Conservation (phyloP, 2,888 invertebrate genomes). For the Dryomyza anilis region DNA sequence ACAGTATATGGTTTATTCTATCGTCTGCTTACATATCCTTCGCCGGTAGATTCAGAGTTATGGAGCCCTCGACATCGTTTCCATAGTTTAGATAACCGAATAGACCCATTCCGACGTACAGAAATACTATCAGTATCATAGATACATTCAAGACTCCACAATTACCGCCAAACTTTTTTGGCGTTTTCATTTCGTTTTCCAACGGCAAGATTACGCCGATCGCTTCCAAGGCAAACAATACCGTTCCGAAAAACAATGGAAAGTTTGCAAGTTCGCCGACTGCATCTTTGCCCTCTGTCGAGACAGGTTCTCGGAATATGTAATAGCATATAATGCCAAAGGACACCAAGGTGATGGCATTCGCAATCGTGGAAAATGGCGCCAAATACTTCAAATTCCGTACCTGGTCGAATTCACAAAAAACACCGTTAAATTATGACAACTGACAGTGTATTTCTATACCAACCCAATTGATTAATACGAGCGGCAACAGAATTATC, state of each 20-base stretch:
- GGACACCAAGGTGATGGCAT: conserved; percentile 80
- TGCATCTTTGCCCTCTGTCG: conserved; percentile 67
- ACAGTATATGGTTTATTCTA: too few species aligned
- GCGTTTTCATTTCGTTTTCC: conserved; percentile 93
- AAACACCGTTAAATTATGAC: neutral
- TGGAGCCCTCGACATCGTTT: conserved; percentile 71
- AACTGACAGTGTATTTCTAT: conserved; percentile 56
- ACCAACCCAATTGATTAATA: conserved; percentile 79
- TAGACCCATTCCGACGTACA: conserved; percentile 90
- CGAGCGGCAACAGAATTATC: conserved; percentile 73
- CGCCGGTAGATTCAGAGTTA: conserved; percentile 82
- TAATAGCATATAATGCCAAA: conserved; percentile 87
- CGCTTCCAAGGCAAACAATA: conserved; percentile 87
- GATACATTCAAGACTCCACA: conserved; percentile 84
- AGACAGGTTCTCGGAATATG: conserved; percentile 74
- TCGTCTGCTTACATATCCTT: conserved; percentile 67
- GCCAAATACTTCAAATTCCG: conserved; percentile 85
- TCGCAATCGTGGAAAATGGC: conserved; percentile 88
- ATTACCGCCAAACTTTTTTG: conserved; percentile 77
- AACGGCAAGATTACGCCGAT: conserved; percentile 63
- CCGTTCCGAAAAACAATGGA: conserved; percentile 95
- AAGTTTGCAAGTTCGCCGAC: conserved; percentile 72
- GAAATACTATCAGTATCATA: conserved; percentile 78
- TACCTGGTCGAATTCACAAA: conserved; percentile 38
- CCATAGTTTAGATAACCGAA: conserved; percentile 92